These are phyloP conservation scores for Coelogynopora nodosa DNA, from an alignment of 2,888 invertebrate genomes.

Conservation along the genomic window DNA sequence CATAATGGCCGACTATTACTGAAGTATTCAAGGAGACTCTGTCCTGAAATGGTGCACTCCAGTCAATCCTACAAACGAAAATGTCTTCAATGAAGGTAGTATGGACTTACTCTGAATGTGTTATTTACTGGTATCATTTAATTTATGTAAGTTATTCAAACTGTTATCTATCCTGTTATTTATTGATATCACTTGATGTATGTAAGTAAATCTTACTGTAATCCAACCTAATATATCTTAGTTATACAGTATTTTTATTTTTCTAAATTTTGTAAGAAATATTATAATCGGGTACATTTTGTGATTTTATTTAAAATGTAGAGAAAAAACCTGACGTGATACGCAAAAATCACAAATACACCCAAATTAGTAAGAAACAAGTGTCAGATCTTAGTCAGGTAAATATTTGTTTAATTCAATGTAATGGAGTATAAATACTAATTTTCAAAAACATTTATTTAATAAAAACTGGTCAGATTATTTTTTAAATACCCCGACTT, in stretches of 20 bases:
- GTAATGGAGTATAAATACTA: too few relatives aligned
- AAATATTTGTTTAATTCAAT: too few relatives aligned
- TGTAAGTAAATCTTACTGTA: background rate
- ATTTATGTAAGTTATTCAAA: background rate
- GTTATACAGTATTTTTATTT: background rate
- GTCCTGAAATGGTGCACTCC: conserved; percentile 38
- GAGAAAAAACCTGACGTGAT: background rate
- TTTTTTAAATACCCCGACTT: too few relatives aligned
- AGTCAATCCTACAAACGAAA: conserved; percentile 26
- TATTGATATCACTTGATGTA: background rate
- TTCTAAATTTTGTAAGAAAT: background rate
- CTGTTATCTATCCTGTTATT: conserved; percentile 1
- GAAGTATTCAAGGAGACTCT: conserved; percentile 40
- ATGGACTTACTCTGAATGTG: background rate
- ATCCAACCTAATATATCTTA: background rate
- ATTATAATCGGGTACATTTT: background rate
- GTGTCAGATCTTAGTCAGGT: background rate
- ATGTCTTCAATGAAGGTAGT: background rate
- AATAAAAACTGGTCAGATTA: too few relatives aligned
- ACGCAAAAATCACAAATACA: background rate
- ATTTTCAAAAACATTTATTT: too few relatives aligned
- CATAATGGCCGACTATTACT: conserved; percentile 58
- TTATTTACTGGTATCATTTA: conserved; percentile 26
- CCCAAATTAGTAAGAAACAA: background rate
- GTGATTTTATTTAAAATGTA: background rate